phyloP scores from a whole-genome alignment of 2,113 vertebrate species.

The Nesospiza acunhae region DNA sequence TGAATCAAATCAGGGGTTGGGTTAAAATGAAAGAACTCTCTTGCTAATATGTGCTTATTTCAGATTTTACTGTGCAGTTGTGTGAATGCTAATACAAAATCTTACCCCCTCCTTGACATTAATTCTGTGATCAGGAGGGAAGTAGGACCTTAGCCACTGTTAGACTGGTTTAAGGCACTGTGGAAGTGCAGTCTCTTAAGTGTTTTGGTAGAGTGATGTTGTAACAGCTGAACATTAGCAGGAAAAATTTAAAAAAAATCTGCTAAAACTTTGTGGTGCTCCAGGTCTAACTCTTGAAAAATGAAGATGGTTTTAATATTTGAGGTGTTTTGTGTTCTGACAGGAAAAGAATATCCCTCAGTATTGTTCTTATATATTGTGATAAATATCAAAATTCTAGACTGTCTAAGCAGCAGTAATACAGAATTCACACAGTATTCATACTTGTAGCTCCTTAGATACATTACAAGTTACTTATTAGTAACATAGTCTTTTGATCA shows the following conservation, averaged over 20 bases:
- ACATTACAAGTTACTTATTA: neutral
- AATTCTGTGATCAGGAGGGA: neutral
- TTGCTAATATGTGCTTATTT: neutral
- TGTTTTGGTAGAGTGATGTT: neutral
- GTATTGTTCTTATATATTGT: neutral
- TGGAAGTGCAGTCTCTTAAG: accelerated
- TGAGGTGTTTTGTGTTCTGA: neutral
- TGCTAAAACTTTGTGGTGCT: neutral
- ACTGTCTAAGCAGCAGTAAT: neutral
- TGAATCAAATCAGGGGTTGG: neutral
- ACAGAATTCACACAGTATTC: neutral
- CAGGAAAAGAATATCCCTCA: neutral
- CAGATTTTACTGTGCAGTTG: neutral
- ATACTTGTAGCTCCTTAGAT: neutral
- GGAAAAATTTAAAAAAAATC: neutral
- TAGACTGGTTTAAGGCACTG: neutral
- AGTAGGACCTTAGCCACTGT: neutral
- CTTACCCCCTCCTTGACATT: neutral
- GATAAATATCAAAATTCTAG: neutral
- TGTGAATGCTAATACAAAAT: neutral
- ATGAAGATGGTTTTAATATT: neutral
- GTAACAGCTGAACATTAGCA: neutral
- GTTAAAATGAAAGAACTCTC: neutral
- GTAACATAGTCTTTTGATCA: neutral
- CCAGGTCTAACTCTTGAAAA: neutral